phyloP scores from a whole-genome alignment of 2,797 vertebrate genomes.

The Coendou prehensilis region DNA sequence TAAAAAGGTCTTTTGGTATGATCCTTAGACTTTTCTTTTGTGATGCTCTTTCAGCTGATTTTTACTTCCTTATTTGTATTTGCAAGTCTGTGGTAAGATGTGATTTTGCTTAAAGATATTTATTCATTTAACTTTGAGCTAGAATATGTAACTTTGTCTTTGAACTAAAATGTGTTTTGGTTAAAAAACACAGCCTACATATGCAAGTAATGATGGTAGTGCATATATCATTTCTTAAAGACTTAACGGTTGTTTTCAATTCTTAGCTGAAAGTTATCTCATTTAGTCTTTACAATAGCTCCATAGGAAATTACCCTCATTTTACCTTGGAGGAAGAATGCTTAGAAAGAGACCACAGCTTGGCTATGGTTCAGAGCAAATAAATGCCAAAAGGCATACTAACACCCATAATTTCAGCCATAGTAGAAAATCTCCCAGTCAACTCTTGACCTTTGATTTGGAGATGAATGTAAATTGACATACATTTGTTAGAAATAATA shows the following conservation, averaged over 20 bases:
- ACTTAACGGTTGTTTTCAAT: neutral
- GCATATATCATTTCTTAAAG: neutral
- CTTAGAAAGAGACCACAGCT: neutral
- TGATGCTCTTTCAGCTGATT: slow-evolving; percentile 15
- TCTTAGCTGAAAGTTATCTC: neutral
- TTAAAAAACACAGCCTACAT: neutral
- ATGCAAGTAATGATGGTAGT: neutral
- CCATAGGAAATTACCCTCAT: neutral
- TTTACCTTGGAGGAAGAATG: neutral
- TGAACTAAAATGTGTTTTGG: slow-evolving; percentile 1
- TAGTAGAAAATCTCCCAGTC: neutral
- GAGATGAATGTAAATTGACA: neutral
- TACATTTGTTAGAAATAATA: neutral
- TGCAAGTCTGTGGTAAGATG: neutral
- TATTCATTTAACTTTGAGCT: neutral
- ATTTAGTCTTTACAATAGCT: neutral
- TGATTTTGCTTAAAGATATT: neutral
- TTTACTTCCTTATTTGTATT: slow-evolving; percentile 48
- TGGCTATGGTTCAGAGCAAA: neutral
- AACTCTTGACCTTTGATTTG: slow-evolving; percentile 27
- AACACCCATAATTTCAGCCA: neutral
- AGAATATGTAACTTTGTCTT: neutral
- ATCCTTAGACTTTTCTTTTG: slow-evolving; percentile 56
- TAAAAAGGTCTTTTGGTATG: neutral
- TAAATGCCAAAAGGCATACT: neutral